These are phyloP conservation scores for Erythrolamprus reginae DNA, from an alignment of 2,113 vertebrate species.

Conservation along the genomic window DNA sequence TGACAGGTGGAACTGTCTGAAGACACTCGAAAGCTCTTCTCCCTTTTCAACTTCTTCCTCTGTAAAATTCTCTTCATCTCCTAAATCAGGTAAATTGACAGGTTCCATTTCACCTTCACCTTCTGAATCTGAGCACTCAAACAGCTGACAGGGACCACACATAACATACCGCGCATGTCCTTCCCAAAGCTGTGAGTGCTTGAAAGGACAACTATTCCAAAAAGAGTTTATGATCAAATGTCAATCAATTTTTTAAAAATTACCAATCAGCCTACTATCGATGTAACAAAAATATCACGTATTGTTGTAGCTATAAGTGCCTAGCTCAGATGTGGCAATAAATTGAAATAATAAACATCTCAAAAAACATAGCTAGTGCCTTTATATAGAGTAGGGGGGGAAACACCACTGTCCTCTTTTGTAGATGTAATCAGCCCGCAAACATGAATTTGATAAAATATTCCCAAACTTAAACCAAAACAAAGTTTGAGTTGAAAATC, in stretches of 20 bases:
- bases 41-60: too few species aligned
- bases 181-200: not conserved
- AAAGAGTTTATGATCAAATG: not conserved
- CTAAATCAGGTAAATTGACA: too few species aligned
- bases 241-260: not conserved
- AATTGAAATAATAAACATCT: constrained; percentile 12
- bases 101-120: too few species aligned
- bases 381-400: not conserved
- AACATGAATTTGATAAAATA: constrained; percentile 1
- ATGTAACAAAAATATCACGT: not conserved
- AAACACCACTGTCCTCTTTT: not conserved
- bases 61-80: too few species aligned
- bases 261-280: not conserved
- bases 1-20: too few species aligned
- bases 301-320: not conserved
- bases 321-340: constrained; percentile 2
- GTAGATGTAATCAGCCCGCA: constrained; percentile 8
- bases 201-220: not conserved
- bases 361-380: not conserved
- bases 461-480: not conserved
- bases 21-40: too few species aligned
- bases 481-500: constrained; percentile 1
- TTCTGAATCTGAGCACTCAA: too few species aligned
- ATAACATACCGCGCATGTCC: not conserved
- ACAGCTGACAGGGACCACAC: too few species aligned